Percentiles rank a stretch among this genome's conserved stretches.
These are phyloP conservation scores for Episyrphus balteatus DNA, from an alignment of 1,140 invertebrate genomes.

Conservation along the genomic window DNA sequence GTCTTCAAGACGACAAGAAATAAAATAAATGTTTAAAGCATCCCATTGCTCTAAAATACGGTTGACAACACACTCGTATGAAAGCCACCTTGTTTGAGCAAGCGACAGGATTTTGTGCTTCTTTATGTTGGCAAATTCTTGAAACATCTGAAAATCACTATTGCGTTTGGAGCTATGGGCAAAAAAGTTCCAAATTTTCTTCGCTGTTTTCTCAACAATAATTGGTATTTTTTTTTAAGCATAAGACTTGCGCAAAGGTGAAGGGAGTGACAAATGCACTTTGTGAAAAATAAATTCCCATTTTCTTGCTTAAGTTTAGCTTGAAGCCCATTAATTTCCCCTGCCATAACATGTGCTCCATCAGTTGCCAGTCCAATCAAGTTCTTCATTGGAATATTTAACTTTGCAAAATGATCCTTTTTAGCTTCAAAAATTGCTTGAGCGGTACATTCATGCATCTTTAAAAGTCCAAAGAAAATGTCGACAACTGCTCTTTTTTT, in stretches of 20 bases:
- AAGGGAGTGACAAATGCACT: background rate
- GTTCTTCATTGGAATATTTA: background rate
- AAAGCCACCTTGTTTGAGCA: background rate
- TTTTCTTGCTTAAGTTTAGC: background rate
- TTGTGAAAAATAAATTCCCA: background rate
- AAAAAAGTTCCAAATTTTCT: background rate
- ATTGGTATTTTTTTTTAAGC: background rate
- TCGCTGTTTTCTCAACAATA: background rate
- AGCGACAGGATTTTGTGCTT: background rate
- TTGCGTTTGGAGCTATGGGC: background rate
- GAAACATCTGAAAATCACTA: background rate
- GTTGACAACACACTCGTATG: background rate
- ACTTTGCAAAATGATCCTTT: background rate
- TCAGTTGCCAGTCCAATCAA: background rate
- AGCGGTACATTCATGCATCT: background rate
- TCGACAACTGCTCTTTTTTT: background rate
- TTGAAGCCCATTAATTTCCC: background rate
- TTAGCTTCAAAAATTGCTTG: background rate
- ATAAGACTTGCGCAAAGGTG: background rate
- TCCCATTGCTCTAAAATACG: background rate
- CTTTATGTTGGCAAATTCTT: background rate
- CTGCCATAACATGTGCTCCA: background rate
- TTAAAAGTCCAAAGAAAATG: background rate
- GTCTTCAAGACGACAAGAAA: background rate
- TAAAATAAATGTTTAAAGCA: background rate